phyloP scores from a whole-genome alignment of 2,113 vertebrate species.

The Mixornis gularis region DNA sequence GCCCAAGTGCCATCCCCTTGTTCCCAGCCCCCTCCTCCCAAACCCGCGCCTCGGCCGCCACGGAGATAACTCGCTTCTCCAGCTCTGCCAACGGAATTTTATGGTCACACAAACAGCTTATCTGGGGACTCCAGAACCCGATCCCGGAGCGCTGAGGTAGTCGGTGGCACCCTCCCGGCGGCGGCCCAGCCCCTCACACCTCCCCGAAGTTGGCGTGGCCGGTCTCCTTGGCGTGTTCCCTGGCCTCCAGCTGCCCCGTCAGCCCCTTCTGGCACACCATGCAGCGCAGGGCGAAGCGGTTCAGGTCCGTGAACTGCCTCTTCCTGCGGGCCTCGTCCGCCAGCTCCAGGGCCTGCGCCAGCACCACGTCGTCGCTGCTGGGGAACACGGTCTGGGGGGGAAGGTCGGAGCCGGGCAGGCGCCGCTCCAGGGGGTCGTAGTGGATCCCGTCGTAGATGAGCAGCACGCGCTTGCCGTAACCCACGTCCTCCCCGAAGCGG shows the following conservation, averaged over 20 bases:
- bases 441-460: conserved; percentile 97
- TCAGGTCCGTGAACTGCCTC: conserved; percentile 94
- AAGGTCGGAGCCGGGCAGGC: conserved; percentile 70
- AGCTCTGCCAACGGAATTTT: conserved; percentile 58
- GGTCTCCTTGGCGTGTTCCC: conserved; percentile 93
- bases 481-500: conserved; percentile 93
- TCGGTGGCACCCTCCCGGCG: conserved; percentile 57
- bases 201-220: conserved; percentile 97
- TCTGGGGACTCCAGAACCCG: conserved; percentile 56
- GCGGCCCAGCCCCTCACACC: conserved; percentile 73
- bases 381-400: conserved; percentile 94
- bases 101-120: conserved; percentile 65
- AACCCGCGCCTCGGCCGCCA: conserved; percentile 25
- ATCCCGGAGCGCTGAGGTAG: conserved; percentile 82
- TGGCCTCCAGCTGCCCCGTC: conserved; percentile 90
- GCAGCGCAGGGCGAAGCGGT: conserved; percentile 89
- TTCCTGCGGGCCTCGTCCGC: conserved; percentile 90
- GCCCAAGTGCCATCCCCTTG: background rate
- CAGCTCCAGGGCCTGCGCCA: conserved; percentile 90
- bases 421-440: conserved; percentile 90
- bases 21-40: background rate
- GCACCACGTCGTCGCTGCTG: conserved; percentile 83
- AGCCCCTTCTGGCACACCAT: conserved; percentile 95
- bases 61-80: conserved; percentile 53
- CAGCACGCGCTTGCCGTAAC: conserved; percentile 87